Percentiles rank a stretch among this genome's conserved stretches.
These are phyloP conservation scores for cat (Felis catus) DNA, from an alignment of 2,113 vertebrate species.

Conservation along the genomic window F.catus_Fca126_mat1.0 CM031419.1:75933001-75933500, in stretches of 20 bases:
- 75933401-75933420: background rate
- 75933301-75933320: background rate
- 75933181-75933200: background rate
- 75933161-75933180: background rate
- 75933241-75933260: background rate
- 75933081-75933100: background rate
- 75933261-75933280: background rate
- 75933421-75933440: background rate
- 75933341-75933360: background rate
- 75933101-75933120: slow-evolving; percentile 1
- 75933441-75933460: background rate
- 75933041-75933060: background rate
- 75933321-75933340: background rate
- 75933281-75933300: background rate
- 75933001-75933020: background rate
- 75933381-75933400: background rate
- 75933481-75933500: background rate
- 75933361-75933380: background rate
- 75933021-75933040: background rate
- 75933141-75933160: slow-evolving; percentile 25
- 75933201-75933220: background rate
- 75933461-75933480: background rate
- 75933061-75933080: background rate
- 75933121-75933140: background rate
- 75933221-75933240: background rate